phyloP scores from a whole-genome alignment of 92 coral and sea anemone genomes.

The Blastomussa wellsi region DNA sequence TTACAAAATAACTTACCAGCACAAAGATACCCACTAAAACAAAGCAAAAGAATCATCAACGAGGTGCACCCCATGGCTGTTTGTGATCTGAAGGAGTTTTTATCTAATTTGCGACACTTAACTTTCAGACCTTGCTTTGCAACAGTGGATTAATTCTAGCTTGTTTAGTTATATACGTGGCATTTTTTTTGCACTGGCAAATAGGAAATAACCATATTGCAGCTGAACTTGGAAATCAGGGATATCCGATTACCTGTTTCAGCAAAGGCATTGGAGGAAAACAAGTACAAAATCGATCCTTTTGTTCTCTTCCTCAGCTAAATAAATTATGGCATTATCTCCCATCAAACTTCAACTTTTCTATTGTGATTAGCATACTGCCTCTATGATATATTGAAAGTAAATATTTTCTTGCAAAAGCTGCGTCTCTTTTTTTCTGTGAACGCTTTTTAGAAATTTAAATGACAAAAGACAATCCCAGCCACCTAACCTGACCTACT shows the following conservation, averaged over 20 bases:
- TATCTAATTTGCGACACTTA: background rate
- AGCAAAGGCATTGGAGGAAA: background rate
- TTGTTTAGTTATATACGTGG: background rate
- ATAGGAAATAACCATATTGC: background rate
- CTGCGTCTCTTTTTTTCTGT: background rate
- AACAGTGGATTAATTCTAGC: background rate
- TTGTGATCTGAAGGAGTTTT: background rate
- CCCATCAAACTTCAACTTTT: background rate
- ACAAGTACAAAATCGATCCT: background rate
- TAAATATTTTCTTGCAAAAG: background rate
- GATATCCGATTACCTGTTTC: background rate
- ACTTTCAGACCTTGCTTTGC: no score
- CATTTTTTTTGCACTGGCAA: background rate
- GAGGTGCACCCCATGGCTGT: background rate
- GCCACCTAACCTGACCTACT: no score
- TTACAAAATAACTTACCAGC: slow-evolving; percentile 15
- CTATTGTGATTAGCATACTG: no score
- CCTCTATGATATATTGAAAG: background rate
- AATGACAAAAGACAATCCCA: background rate
- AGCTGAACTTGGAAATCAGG: background rate
- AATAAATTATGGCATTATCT: background rate
- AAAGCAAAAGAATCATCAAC: background rate
- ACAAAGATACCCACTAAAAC: background rate
- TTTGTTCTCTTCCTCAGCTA: slow-evolving; percentile 13
- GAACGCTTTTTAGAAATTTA: background rate